These are phyloP conservation scores for Sarcophilus harrisii DNA, from an alignment of 2,797 vertebrate species.

Conservation along the genomic window DNA sequence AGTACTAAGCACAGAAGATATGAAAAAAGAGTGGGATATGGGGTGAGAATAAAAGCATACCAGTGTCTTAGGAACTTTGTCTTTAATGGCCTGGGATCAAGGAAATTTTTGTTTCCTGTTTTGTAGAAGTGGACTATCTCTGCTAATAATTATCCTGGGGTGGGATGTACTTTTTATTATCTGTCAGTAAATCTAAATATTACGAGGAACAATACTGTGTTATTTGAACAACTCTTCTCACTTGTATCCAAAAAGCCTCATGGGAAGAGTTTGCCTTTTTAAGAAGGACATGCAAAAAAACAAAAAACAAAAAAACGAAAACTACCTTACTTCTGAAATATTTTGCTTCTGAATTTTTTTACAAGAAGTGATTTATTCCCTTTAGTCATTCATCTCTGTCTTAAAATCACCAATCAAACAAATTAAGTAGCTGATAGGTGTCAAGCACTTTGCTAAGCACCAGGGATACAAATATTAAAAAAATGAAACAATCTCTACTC, in stretches of 20 bases:
- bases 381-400: slow-evolving; percentile 44
- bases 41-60: background rate
- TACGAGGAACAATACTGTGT: background rate
- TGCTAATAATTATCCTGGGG: background rate
- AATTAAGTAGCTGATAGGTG: background rate
- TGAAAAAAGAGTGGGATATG: background rate
- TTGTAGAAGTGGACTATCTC: background rate
- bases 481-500: background rate
- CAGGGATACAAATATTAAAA: too few species aligned
- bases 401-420: background rate
- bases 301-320: background rate
- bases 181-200: background rate
- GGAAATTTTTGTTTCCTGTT: background rate
- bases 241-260: background rate
- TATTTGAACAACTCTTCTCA: background rate
- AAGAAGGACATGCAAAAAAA: background rate
- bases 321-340: background rate
- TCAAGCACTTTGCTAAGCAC: too few species aligned
- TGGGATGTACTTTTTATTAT: background rate
- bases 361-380: slow-evolving; percentile 39
- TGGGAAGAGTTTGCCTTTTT: background rate
- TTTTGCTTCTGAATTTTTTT: background rate
- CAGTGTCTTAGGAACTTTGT: background rate
- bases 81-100: background rate
- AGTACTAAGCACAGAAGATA: background rate